Evolutionary conservation across 2,797 vertebrate genomes (phyloP).

Genomic region (Leuciscus waleckii): DNA sequence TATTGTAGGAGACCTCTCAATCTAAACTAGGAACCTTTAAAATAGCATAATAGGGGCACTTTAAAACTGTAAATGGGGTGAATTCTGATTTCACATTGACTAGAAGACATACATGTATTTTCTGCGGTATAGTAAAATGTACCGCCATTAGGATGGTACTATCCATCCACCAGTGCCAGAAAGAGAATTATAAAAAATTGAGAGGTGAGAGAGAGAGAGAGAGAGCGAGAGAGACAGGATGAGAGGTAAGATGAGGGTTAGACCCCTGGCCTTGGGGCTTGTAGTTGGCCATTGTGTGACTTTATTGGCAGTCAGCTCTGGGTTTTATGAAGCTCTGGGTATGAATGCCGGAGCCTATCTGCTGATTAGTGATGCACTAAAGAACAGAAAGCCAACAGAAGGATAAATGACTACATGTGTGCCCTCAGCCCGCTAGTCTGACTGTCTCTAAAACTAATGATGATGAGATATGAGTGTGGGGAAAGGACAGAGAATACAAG

Average conservation of each 20-base stretch:
- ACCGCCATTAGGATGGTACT: not conserved
- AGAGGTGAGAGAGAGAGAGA: constrained; percentile 38
- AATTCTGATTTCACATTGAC: not conserved
- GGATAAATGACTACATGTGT: constrained; percentile 61
- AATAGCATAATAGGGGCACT: not conserved
- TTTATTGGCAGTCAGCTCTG: constrained; percentile 78
- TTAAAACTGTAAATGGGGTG: not conserved
- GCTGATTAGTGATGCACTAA: constrained; percentile 73
- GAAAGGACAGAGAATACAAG: constrained; percentile 65
- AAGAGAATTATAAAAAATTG: constrained; percentile 58
- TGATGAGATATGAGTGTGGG: constrained; percentile 58
- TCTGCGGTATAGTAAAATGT: not conserved
- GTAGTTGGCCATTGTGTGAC: constrained; percentile 74
- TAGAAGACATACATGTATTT: not conserved
- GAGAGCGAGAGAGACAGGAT: constrained; percentile 27
- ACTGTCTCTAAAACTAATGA: constrained; percentile 60
- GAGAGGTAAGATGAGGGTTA: constrained; percentile 52
- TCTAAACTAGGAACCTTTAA: not conserved
- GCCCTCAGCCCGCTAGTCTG: constrained; percentile 51
- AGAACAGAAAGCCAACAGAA: constrained; percentile 60
- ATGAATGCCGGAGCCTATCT: constrained; percentile 77
- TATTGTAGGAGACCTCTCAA: not conserved
- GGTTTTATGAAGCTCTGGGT: constrained; percentile 84
- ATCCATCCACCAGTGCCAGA: constrained; percentile 19
- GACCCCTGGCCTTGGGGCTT: constrained; percentile 70